Evolutionary conservation across 2,797 vertebrate species (phyloP).

Genomic region (Platyrinchus mystaceus): DNA sequence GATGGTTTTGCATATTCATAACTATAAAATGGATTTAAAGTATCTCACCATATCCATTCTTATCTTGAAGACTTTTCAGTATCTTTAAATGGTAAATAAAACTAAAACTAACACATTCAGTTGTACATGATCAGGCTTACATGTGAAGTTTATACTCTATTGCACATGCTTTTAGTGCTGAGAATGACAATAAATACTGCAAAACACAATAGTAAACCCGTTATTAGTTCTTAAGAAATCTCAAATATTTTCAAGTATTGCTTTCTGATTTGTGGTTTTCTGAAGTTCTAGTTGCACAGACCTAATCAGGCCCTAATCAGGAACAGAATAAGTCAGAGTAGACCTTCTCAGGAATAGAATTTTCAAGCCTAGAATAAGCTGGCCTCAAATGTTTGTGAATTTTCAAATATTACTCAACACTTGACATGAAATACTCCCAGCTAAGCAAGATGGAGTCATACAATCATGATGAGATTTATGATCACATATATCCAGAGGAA

Average conservation of each 20-base stretch:
- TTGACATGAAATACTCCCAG: neutral
- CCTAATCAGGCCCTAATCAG: neutral
- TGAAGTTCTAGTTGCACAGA: neutral
- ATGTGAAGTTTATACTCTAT: neutral
- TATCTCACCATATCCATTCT: neutral
- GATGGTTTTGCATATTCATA: slow-evolving; percentile 5
- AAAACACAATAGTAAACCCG: neutral
- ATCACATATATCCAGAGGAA: neutral
- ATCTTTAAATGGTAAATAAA: neutral
- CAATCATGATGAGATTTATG: neutral
- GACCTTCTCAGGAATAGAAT: neutral
- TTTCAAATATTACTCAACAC: neutral
- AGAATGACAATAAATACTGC: neutral
- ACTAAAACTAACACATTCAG: neutral
- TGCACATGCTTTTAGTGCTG: neutral
- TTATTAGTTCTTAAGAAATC: neutral
- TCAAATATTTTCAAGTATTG: neutral
- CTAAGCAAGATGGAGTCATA: neutral
- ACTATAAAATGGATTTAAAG: neutral
- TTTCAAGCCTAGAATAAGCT: neutral
- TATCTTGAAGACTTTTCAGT: neutral
- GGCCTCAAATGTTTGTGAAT: neutral
- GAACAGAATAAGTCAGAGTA: neutral
- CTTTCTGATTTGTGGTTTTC: neutral
- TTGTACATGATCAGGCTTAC: neutral